A percentile compares a stretch with the other conserved stretches of the same genome.
Evolutionary conservation across 2,888 invertebrate species (phyloP).

Genomic region (Phyto melanocephala): DNA sequence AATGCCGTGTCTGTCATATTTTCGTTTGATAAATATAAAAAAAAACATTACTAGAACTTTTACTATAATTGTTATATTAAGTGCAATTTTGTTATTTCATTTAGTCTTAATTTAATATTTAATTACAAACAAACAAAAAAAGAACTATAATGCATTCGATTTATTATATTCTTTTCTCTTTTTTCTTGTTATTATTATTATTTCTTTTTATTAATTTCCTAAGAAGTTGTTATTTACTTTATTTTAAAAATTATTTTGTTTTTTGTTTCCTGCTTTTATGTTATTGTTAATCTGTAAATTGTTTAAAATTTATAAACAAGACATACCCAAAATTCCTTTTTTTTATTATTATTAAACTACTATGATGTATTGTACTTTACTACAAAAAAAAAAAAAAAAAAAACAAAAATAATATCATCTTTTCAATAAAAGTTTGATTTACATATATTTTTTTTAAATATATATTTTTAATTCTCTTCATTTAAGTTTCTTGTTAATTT

Average conservation of each 20-base stretch:
- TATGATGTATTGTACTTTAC: slow-evolving; percentile 35
- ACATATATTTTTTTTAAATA: slow-evolving; percentile 13
- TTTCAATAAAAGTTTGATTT: slow-evolving; percentile 58
- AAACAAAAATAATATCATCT: slow-evolving; percentile 43
- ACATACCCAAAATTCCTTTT: slow-evolving; percentile 18
- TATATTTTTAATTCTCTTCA: slow-evolving; percentile 8
- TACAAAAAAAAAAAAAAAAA: slow-evolving; percentile 10
- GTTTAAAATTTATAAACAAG: neutral
- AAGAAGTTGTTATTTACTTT: slow-evolving; percentile 11
- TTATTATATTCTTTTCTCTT: neutral
- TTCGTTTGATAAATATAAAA: slow-evolving; percentile 36
- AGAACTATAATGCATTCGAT: slow-evolving; percentile 41
- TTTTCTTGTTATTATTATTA: neutral
- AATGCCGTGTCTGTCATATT: slow-evolving; percentile 44
- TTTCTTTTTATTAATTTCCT: slow-evolving; percentile 6
- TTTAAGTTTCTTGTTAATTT: slow-evolving; percentile 27
- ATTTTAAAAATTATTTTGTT: neutral
- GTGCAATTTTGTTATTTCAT: slow-evolving; percentile 26
- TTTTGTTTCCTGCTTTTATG: neutral
- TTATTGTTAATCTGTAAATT: neutral
- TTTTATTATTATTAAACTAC: slow-evolving; percentile 13
- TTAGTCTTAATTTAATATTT: slow-evolving; percentile 29
- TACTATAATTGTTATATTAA: slow-evolving; percentile 29
- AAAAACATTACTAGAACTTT: neutral
- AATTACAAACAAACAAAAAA: too few relatives aligned